Conservation (phyloP, 1,140 invertebrate genomes). For the Elymnias hypermnestra region DNA sequence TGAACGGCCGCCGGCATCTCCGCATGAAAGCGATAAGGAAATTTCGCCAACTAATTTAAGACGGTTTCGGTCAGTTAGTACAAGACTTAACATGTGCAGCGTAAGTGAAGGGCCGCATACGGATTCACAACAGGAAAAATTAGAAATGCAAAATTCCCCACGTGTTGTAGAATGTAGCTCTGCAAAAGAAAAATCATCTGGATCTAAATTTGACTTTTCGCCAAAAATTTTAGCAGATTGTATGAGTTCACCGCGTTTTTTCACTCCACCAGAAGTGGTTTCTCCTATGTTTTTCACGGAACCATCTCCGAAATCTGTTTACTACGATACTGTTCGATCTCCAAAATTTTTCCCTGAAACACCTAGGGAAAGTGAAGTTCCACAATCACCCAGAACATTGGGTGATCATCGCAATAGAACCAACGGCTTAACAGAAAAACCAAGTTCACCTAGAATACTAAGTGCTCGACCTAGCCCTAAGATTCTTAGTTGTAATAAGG, state of each 20-base stretch:
- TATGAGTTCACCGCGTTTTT: constrained; percentile 59
- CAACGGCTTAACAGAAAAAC: constrained; percentile 58
- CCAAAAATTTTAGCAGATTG: constrained; percentile 55
- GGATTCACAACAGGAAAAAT: constrained; percentile 47
- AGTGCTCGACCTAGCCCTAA: constrained; percentile 61
- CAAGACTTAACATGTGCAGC: constrained; percentile 63
- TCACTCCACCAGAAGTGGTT: constrained; percentile 60
- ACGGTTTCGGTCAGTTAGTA: constrained; percentile 62
- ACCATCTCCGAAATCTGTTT: constrained; percentile 61
- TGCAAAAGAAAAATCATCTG: constrained; percentile 59
- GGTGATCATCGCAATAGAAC: constrained; percentile 59
- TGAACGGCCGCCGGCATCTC: constrained; percentile 31
- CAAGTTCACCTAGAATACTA: constrained; percentile 57
- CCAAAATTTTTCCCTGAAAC: constrained; percentile 66
- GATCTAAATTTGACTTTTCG: constrained; percentile 66
- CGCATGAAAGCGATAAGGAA: constrained; percentile 38
- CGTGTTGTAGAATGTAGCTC: constrained; percentile 56
- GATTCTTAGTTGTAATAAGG: constrained; percentile 62
- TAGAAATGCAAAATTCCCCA: constrained; percentile 68
- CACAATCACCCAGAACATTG: constrained; percentile 57
- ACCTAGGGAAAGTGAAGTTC: constrained; percentile 48
- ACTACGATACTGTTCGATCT: constrained; percentile 61
- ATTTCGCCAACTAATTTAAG: constrained; percentile 54
- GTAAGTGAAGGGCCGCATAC: constrained; percentile 46
- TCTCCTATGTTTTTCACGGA: constrained; percentile 68